Evolutionary conservation across 2,797 vertebrate species (phyloP), one percentile per base, ranked within the genome.

Genomic region (Agapornis canus): DNA sequence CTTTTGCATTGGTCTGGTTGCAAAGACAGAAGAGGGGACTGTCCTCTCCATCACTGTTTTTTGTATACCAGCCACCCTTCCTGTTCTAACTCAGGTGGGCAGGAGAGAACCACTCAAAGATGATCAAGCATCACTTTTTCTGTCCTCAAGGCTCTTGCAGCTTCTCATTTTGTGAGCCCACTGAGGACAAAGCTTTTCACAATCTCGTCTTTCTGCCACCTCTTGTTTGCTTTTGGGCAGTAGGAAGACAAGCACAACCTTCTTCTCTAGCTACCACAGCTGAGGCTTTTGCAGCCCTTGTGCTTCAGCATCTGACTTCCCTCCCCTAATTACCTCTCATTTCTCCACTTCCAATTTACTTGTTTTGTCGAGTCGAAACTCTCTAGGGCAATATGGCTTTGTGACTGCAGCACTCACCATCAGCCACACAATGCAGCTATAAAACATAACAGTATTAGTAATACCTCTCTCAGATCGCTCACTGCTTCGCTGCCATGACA

Each of bases 331-430:
- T 84, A 65, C 26, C 19, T 73, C 54, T 89, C 23, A 73, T 90
- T 91, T 94, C 82, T 93, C 85, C 63, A 60, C 69, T 94, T 86
- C 79, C 83, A 87, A 82, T 87, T 91, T 82, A 71, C 72, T 91
- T 76, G 59, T 76, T 91, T 88, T 56, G 56, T 89, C 26, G 51
- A 78, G 79, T 31, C 0, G 3, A 81, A 89, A 75, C 77, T 94
- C 90, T 96, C 21, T 19, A 83, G 77, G 80, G 73, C 32, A 76
- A 70, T 56, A 47, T 3, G 48, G 73, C 39, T 64, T 48, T 79
- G 77, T 64, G 75, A 80, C 52, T 93, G 70, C 43, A 94, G 87
- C 47, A 70, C 88, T 94, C 63, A 66, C 3, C 48, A 64, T 71
- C 79, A 83, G 79, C 51, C 1, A 9, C 56, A 51, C 66, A 73